Conservation (phyloP, 2,113 vertebrate species). For the Clarias magur region DNA sequence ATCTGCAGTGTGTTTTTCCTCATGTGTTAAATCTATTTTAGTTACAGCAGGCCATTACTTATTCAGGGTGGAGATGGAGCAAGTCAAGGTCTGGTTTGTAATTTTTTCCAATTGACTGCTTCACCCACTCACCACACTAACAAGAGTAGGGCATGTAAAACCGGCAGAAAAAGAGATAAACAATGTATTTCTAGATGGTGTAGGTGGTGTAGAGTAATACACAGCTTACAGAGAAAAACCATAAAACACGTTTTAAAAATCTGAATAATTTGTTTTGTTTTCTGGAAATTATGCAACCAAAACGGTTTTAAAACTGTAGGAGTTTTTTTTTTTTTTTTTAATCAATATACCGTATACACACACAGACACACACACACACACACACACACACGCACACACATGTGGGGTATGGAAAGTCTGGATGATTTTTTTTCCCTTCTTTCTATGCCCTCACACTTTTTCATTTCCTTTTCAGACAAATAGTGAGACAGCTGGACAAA, state of each 20-base stretch:
- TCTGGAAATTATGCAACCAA: not conserved
- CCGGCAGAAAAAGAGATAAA: constrained; percentile 40
- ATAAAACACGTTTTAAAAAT: not conserved
- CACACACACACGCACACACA: too few species aligned
- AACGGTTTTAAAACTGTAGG: not conserved
- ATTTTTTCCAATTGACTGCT: constrained; percentile 67
- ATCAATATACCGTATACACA: too few species aligned
- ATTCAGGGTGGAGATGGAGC: constrained; percentile 71
- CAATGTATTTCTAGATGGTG: constrained; percentile 10
- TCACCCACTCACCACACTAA: constrained; percentile 74
- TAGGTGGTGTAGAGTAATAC: not conserved
- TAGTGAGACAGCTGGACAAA: constrained; percentile 47
- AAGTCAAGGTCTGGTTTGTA: constrained; percentile 70
- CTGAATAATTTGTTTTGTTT: not conserved
- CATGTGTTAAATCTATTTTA: constrained; percentile 67
- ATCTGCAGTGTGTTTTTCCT: constrained; percentile 39
- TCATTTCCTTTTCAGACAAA: not conserved
- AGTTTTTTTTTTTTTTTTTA: too few species aligned
- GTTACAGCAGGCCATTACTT: constrained; percentile 68
- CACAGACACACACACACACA: too few species aligned
- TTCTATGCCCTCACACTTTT: not conserved
- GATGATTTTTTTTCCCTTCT: not conserved
- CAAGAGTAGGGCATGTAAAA: constrained; percentile 45
- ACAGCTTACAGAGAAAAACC: not conserved
- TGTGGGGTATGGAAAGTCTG: not conserved